phyloP scores from a whole-genome alignment of 2,797 vertebrate genomes.

The Chrosomus eos region DNA sequence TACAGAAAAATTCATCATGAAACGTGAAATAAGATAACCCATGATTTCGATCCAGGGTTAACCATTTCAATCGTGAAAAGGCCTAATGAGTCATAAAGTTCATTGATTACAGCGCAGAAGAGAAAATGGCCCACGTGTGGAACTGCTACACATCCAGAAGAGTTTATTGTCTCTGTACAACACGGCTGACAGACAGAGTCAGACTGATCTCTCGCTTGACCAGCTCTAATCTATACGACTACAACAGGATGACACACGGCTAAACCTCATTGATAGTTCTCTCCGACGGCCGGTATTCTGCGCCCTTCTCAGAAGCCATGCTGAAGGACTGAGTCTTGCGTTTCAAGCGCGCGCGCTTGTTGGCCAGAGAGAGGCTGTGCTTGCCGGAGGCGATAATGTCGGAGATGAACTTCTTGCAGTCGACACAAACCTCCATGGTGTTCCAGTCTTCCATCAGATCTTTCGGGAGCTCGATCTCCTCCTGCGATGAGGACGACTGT shows the following conservation, averaged over 20 bases:
- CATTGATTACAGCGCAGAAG: background rate
- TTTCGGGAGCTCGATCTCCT: constrained; percentile 89
- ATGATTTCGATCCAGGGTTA: background rate
- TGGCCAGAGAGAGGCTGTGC: constrained; percentile 94
- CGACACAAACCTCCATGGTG: constrained; percentile 98
- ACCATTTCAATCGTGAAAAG: background rate
- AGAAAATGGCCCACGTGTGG: background rate
- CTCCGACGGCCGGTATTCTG: constrained; percentile 91
- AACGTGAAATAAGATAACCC: background rate
- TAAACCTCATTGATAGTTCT: constrained; percentile 96
- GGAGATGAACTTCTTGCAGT: constrained; percentile 98
- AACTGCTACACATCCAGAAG: constrained; percentile 47
- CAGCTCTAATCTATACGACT: background rate
- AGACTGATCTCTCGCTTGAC: background rate
- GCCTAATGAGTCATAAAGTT: background rate
- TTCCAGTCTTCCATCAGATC: constrained; percentile 98
- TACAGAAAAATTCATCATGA: background rate
- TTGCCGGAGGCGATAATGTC: constrained; percentile 97
- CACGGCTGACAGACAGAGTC: background rate
- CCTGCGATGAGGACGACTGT: constrained; percentile 78
- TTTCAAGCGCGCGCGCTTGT: constrained; percentile 93
- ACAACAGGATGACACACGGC: constrained; percentile 49
- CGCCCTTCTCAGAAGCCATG: constrained; percentile 82
- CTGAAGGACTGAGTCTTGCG: constrained; percentile 97
- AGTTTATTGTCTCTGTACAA: constrained; percentile 7